Conservation (phyloP, 2,888 invertebrate genomes). For the Patella caerulea region DNA sequence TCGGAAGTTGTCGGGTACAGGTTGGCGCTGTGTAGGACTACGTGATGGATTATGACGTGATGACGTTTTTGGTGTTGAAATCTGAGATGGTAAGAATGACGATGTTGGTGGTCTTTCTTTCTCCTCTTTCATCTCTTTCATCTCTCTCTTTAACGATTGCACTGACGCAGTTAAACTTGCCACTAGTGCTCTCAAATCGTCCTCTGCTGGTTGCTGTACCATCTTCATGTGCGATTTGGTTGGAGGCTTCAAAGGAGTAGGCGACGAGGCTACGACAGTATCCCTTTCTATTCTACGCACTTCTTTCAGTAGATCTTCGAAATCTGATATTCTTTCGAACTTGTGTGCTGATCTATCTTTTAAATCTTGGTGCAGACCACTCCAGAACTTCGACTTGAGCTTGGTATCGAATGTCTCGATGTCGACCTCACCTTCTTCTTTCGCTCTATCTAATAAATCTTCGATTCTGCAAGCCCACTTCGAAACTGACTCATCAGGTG, state of each 20-base stretch:
- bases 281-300: not conserved
- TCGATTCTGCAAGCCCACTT: not conserved
- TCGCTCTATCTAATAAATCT: not conserved
- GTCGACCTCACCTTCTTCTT: not conserved
- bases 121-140: not conserved
- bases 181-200: slow-evolving; percentile 2
- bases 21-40: no score
- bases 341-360: slow-evolving; percentile 8
- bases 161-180: not conserved
- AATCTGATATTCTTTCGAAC: not conserved
- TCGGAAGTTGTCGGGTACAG: no score
- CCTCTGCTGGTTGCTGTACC: not conserved
- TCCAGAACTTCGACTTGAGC: not conserved
- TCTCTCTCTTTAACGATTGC: not conserved
- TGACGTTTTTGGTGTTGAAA: no score
- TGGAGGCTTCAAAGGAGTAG: not conserved
- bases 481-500: not conserved
- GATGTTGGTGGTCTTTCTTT: no score
- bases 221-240: not conserved
- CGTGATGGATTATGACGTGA: no score
- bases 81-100: no score
- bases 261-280: not conserved
- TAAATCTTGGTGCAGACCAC: not conserved
- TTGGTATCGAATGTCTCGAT: not conserved
- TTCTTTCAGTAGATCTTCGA: not conserved